Percentiles rank a stretch among this genome's conserved stretches.
Evolutionary conservation across 2,113 vertebrate species (phyloP).

Genomic region (Campylomormyrus numenius): DNA sequence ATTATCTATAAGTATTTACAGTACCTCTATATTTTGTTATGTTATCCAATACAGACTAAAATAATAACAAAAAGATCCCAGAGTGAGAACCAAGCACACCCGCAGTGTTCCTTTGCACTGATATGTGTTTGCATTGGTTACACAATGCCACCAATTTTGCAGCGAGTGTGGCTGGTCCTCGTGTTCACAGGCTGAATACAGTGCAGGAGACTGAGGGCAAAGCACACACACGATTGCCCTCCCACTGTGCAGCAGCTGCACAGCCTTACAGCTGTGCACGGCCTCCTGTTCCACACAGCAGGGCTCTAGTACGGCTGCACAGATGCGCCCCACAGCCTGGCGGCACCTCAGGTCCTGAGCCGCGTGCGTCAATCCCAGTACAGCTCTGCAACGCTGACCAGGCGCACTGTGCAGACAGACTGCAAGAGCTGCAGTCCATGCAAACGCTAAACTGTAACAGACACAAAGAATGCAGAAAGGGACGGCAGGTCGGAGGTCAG

Average conservation of each 20-base stretch:
- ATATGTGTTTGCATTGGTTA: not conserved
- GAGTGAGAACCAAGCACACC: not conserved
- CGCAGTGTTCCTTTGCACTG: not conserved
- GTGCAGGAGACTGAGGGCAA: not conserved
- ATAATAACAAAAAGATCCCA: slow-evolving; percentile 1
- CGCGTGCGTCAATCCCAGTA: not conserved
- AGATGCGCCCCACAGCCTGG: not conserved
- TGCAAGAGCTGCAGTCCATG: not conserved
- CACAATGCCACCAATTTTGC: not conserved
- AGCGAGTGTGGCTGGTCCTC: not conserved
- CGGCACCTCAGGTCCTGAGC: not conserved
- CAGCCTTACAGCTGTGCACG: not conserved
- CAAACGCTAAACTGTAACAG: not conserved
- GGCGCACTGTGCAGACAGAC: not conserved
- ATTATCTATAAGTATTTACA: not conserved
- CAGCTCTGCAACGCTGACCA: not conserved
- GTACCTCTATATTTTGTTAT: not conserved
- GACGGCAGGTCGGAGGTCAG: not conserved
- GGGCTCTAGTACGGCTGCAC: not conserved
- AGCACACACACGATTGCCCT: not conserved
- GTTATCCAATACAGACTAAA: not conserved
- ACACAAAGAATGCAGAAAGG: not conserved
- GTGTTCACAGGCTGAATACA: slow-evolving; percentile 1
- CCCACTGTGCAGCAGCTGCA: not conserved
- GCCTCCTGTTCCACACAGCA: not conserved